These are phyloP conservation scores for Leptinotarsa tumamoca DNA, from an alignment of 2,888 invertebrate species.

Conservation along the genomic window DNA sequence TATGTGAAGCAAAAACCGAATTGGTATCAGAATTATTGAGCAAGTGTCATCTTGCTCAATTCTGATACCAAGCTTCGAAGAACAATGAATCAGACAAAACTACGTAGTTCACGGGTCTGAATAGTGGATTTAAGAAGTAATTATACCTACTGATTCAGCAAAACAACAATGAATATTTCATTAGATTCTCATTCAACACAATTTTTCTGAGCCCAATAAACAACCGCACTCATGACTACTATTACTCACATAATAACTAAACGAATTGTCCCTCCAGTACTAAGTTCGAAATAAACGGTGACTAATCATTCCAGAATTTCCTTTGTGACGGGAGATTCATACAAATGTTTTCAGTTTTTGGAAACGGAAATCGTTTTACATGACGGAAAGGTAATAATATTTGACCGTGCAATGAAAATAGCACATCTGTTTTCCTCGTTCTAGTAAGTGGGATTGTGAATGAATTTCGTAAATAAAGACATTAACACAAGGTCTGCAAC, in stretches of 20 bases:
- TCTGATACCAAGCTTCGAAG: too few species aligned
- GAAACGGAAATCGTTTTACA: neutral
- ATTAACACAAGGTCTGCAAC: conserved; percentile 1
- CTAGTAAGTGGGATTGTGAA: conserved; percentile 6
- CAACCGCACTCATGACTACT: too few species aligned
- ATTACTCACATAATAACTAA: neutral
- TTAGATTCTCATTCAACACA: too few species aligned
- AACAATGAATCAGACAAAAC: too few species aligned
- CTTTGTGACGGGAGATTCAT: neutral
- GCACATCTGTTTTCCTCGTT: conserved; percentile 2
- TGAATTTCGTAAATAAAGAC: conserved; percentile 5
- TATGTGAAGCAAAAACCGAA: too few species aligned
- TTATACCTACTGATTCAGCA: too few species aligned
- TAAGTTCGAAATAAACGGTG: neutral
- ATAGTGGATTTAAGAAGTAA: too few species aligned
- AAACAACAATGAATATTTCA: too few species aligned
- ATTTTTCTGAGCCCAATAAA: too few species aligned
- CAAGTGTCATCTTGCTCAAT: too few species aligned
- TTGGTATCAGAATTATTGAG: too few species aligned
- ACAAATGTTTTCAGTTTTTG: neutral
- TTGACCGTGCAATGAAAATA: conserved; percentile 12
- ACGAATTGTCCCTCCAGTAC: neutral
- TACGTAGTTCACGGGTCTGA: too few species aligned
- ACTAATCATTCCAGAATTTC: neutral
- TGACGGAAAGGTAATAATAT: neutral